These are phyloP conservation scores for Marasmarcha lunaedactyla DNA, from an alignment of 2,888 invertebrate species.

Conservation along the genomic window DNA sequence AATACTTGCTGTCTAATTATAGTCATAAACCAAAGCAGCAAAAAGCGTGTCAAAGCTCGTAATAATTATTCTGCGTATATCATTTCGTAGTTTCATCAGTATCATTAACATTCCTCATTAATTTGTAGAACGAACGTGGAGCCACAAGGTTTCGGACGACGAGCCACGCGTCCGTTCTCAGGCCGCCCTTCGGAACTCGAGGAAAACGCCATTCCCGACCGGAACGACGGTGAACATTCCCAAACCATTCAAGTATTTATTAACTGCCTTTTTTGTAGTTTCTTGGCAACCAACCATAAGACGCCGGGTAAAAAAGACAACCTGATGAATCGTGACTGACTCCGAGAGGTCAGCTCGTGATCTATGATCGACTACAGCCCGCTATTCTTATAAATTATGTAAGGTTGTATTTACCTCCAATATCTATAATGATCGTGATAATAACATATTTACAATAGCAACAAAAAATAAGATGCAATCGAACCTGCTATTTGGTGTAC, in stretches of 20 bases:
- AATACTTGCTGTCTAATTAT: too few relatives aligned
- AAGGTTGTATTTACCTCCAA: conserved; percentile 12
- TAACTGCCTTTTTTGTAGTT: too few relatives aligned
- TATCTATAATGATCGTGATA: conserved; percentile 7
- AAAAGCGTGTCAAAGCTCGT: too few relatives aligned
- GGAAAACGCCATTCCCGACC: conserved; percentile 24
- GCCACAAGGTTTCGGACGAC: not conserved
- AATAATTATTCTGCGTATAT: too few relatives aligned
- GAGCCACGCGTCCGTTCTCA: conserved; percentile 27
- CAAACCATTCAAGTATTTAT: conserved; percentile 5
- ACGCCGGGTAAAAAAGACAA: conserved; percentile 4
- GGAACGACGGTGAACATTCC: conserved; percentile 6
- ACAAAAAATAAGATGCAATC: too few relatives aligned
- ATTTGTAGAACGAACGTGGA: too few relatives aligned
- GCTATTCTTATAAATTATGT: conserved; percentile 6
- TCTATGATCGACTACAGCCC: conserved; percentile 35
- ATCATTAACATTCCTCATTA: too few relatives aligned
- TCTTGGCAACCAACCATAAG: too few relatives aligned
- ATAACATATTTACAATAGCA: too few relatives aligned
- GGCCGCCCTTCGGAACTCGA: conserved; percentile 34
- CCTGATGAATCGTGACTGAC: conserved; percentile 4
- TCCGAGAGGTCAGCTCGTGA: conserved; percentile 32
- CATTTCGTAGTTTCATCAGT: too few relatives aligned
- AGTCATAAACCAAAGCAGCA: too few relatives aligned
- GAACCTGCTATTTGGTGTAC: too few relatives aligned